Evolutionary conservation across 2,797 vertebrate genomes (phyloP), one percentile per base, ranked within the genome.

Genomic region (Xenentodon cancila): DNA sequence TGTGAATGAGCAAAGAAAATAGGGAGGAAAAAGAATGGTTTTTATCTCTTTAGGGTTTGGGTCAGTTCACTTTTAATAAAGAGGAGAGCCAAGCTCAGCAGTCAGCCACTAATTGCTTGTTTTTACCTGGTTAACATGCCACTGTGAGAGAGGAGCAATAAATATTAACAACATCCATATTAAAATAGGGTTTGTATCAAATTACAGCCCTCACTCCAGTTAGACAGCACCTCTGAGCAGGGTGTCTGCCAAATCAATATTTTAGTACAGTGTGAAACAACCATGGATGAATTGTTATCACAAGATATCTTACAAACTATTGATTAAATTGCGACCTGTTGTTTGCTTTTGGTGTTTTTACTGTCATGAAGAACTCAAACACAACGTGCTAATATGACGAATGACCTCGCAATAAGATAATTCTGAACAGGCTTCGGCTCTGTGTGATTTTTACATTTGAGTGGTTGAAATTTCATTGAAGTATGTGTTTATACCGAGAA

Each of bases 1-100:
- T 56, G 51, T 72, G 53, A 71, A 69, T 20, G 49, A 53, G 66
- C 20, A 55, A 61, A 54, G 44, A 30, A 53, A 37, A 49, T 13
- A 68, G 11, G 42, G 42, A 60, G 59, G 40, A 68, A 19, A 30
- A 71, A 53, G 40, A 72, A 9, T 5, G 5, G 27, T 58, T 27
- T 48, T 59, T 50, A 49, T 42, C 11, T 37, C 9, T 8, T 47
- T 12, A 21, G 20, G 45, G 20, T n/a, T 47, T 49, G 16, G 37
- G 47, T 57, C 47, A 44, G 37, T 22, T 47, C 30, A 45, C 49
- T 22, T 58, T 11, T 0, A 37, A 60, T 49, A 34, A 46, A 30
- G 1, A 7, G 34, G 48, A 40, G 32, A 44, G 16, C 18, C 11
- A 42, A 65, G 27, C 27, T 53, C 16, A 7, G 12, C n/a, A 42